A percentile compares a stretch with the other conserved stretches of the same genome.
phyloP scores from a whole-genome alignment of 2,797 vertebrate species.

The Spondyliosoma cantharus region DNA sequence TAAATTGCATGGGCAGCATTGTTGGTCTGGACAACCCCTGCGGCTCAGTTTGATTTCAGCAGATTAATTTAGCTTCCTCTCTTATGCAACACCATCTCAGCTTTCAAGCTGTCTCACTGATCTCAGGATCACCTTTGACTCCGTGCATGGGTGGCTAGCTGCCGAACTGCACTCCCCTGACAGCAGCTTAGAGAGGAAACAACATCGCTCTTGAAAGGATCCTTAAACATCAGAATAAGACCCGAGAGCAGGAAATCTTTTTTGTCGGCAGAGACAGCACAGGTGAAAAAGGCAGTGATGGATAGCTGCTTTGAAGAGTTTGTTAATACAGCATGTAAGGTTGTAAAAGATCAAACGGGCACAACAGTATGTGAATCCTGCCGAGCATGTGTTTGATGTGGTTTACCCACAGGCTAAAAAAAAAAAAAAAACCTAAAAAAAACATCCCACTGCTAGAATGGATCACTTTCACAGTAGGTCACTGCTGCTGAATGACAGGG shows the following conservation, averaged over 20 bases:
- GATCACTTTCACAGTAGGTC: constrained; percentile 23
- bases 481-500: constrained; percentile 33
- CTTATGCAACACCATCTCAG: constrained; percentile 79
- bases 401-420: constrained; percentile 52
- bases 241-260: constrained; percentile 44
- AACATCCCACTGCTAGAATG: constrained; percentile 16
- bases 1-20: constrained; percentile 77
- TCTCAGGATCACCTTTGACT: constrained; percentile 78
- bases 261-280: constrained; percentile 31
- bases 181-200: constrained; percentile 66
- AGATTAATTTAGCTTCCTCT: constrained; percentile 80
- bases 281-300: constrained; percentile 25
- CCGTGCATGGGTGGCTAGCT: constrained; percentile 73
- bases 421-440: neutral
- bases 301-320: constrained; percentile 42
- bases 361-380: constrained; percentile 36
- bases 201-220: constrained; percentile 56
- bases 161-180: constrained; percentile 66
- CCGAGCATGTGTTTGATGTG: constrained; percentile 42
- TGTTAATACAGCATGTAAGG: constrained; percentile 32
- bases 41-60: constrained; percentile 79
- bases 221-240: constrained; percentile 61
- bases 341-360: constrained; percentile 46
- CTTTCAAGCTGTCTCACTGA: constrained; percentile 74
- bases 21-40: constrained; percentile 70